Evolutionary conservation across 1,140 invertebrate species (phyloP).

Genomic region (Araneus ventricosus): DNA sequence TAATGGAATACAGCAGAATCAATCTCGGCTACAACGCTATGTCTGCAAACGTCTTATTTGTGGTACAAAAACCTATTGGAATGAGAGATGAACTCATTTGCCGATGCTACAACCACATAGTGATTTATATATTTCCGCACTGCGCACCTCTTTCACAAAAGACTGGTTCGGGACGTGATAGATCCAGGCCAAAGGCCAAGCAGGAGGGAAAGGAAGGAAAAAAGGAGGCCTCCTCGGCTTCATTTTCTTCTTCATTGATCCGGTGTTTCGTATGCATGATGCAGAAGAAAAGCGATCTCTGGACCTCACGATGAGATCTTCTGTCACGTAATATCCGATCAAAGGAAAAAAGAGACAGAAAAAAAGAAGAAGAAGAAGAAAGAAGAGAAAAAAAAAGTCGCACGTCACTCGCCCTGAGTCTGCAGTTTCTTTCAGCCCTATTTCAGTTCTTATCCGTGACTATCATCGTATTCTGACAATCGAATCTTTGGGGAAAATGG

Average conservation of each 20-base stretch:
- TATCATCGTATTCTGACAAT: constrained; percentile 47
- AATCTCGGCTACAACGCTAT: too few species aligned
- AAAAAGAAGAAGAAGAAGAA: background rate
- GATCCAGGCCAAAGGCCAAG: constrained; percentile 10
- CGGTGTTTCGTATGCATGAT: constrained; percentile 46
- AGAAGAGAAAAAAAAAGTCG: background rate
- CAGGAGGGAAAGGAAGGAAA: background rate
- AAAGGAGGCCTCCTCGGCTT: background rate
- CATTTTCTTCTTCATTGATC: constrained; percentile 61
- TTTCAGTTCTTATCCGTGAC: constrained; percentile 42
- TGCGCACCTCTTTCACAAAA: background rate
- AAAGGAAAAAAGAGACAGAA: background rate
- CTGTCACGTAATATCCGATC: constrained; percentile 58
- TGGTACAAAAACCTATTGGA: background rate
- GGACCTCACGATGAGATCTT: constrained; percentile 34
- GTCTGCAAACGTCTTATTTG: too few species aligned
- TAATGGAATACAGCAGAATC: too few species aligned
- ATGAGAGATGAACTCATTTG: background rate
- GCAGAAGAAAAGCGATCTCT: constrained; percentile 56
- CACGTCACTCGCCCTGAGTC: constrained; percentile 37
- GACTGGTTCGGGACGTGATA: background rate
- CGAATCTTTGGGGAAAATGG: constrained; percentile 54
- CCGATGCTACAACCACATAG: background rate
- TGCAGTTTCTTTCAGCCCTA: constrained; percentile 16
- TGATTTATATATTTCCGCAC: constrained; percentile 5